A percentile compares a stretch with the other conserved stretches of the same genome.
These are phyloP conservation scores for Onychostruthus taczanowskii DNA, from an alignment of 2,113 vertebrate genomes.

Conservation along the genomic window DNA sequence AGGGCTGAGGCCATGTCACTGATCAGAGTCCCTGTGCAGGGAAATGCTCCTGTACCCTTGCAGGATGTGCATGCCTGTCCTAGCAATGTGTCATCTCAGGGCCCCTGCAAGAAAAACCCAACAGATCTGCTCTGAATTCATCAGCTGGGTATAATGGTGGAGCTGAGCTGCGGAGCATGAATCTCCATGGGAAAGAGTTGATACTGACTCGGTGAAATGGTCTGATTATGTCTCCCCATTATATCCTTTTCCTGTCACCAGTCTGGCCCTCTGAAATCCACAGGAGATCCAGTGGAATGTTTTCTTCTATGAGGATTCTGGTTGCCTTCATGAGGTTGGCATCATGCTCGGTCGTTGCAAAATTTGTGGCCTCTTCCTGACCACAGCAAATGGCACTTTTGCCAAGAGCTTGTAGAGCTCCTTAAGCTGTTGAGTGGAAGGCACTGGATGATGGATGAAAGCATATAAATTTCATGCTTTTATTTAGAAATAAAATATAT, in stretches of 20 bases:
- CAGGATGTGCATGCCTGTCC: background rate
- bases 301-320: background rate
- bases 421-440: background rate
- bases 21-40: background rate
- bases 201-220: background rate
- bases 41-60: rapidly evolving
- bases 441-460: background rate
- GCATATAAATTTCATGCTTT: background rate
- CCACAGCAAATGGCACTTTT: background rate
- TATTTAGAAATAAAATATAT: background rate
- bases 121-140: background rate
- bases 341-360: background rate
- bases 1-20: rapidly evolving
- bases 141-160: background rate
- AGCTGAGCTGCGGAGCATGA: background rate
- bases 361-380: background rate
- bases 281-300: background rate
- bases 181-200: background rate
- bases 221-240: background rate
- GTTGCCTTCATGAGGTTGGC: background rate
- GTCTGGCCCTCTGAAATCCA: background rate
- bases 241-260: background rate
- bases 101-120: background rate
- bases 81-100: background rate
- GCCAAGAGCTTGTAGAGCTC: background rate